phyloP scores from a whole-genome alignment of 2,113 vertebrate species.

The Istiophorus platypterus region DNA sequence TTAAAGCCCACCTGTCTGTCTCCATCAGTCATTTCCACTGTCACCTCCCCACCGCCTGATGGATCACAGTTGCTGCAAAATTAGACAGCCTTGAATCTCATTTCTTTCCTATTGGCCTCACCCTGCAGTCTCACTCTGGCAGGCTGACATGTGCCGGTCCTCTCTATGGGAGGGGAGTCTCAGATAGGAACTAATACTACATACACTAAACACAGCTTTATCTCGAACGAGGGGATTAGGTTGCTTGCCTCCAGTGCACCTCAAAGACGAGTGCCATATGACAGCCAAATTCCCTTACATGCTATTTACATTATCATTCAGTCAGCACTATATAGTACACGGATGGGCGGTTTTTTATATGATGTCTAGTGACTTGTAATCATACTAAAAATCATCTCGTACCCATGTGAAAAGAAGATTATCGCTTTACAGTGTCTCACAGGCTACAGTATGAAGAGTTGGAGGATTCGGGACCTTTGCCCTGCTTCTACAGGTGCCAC shows the following conservation, averaged over 20 bases:
- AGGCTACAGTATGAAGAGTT: slow-evolving; percentile 26
- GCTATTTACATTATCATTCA: slow-evolving; percentile 81
- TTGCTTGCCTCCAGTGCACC: slow-evolving; percentile 79
- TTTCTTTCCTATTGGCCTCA: slow-evolving; percentile 99
- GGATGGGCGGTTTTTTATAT: slow-evolving; percentile 73
- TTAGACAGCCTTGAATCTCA: slow-evolving; percentile 99
- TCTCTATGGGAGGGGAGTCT: slow-evolving; percentile 77
- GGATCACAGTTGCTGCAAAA: slow-evolving; percentile 99
- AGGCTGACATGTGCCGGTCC: slow-evolving; percentile 94
- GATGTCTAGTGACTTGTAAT: slow-evolving; percentile 76
- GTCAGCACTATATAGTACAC: slow-evolving; percentile 79
- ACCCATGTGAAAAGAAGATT: slow-evolving; percentile 65
- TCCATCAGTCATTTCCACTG: slow-evolving; percentile 99
- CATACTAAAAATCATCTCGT: slow-evolving; percentile 65
- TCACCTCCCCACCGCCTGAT: slow-evolving; percentile 98
- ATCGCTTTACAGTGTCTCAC: slow-evolving; percentile 57
- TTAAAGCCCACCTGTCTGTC: slow-evolving; percentile 99
- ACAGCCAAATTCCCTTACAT: slow-evolving; percentile 77
- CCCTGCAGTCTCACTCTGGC: slow-evolving; percentile 94
- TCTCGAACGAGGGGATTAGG: slow-evolving; percentile 82
- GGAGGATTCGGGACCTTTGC: slow-evolving; percentile 32
- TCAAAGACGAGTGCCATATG: slow-evolving; percentile 75
- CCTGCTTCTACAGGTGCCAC: slow-evolving; percentile 50
- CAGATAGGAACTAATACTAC: slow-evolving; percentile 78
- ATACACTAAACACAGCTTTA: slow-evolving; percentile 86